Evolutionary conservation across 2,113 vertebrate genomes (phyloP).

Genomic region (Nothoprocta pentlandii): DNA sequence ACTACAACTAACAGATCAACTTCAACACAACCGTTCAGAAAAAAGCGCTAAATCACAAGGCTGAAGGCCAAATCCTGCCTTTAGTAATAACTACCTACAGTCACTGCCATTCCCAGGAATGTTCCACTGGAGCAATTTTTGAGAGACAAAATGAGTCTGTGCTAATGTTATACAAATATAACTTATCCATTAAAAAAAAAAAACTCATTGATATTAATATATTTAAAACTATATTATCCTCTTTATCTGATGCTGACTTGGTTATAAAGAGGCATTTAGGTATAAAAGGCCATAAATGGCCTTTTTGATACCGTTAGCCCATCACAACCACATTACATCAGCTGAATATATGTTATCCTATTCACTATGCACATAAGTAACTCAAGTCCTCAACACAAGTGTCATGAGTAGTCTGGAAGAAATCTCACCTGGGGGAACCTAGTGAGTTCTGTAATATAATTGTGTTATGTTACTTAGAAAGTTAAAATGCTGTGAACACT

Average conservation of each 20-base stretch:
- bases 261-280: neutral
- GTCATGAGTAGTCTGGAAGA: neutral
- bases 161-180: neutral
- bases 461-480: neutral
- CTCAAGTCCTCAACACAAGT: neutral
- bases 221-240: neutral
- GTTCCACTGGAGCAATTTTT: neutral
- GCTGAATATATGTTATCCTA: neutral
- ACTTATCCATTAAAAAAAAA: neutral
- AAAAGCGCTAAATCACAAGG: neutral
- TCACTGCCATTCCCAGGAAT: neutral
- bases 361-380: neutral
- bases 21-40: neutral
- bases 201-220: neutral
- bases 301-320: neutral
- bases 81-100: neutral
- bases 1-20: neutral
- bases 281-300: too few relatives aligned
- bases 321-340: neutral
- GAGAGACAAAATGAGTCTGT: neutral
- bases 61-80: neutral
- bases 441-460: neutral
- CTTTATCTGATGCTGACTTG: neutral
- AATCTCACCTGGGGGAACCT: neutral
- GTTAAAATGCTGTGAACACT: neutral